Base-by-base conservation (phyloP, 2,797 vertebrate genomes). In the Coracias cyanogaster region DNA sequence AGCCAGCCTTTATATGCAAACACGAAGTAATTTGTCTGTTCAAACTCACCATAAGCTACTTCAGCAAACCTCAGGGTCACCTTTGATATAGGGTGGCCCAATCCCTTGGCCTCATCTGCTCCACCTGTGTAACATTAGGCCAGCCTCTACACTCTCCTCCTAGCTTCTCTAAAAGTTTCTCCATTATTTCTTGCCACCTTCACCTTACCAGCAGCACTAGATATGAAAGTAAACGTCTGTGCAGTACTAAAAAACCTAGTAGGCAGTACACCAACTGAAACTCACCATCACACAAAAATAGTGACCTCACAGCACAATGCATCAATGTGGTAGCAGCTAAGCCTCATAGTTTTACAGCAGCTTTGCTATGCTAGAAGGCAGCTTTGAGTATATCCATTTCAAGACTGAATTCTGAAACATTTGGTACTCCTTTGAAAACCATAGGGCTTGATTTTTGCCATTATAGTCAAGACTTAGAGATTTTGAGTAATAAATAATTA, bases 61-160 rank as follows among this genome's bases (percentile, higher is more conserved):
- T 61, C 15, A 41, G 26, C 28, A 21, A n/a, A 46, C 39, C 16
- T n/a, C 57, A 58, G 9, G 5, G 33, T 31, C 45, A 51, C 16
- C 20, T 73, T 33, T 31, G 11, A 24, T 10, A 5, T 3, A 24
- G 11, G 19, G 29, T 64, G 25, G 22, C 46, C 25, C 37, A 37
- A 25, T 22, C 1, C 2, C 9, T 31, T 15, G 2, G 12, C 46
- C 29, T 35, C 8, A 15, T 28, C 29, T 35, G 7, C 6, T 20
- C 15, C 49, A 52, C 39, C 45, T 31, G 11, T 2, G 1, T 15
- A 7, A 21, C 15, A 57, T 5, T 33, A 62, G n/a, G 9, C 8
- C 37, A 48, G 37, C 26, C 16, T 6, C 45, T 8, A 24, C 17
- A 4, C 16, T 65, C 58, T 55, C 67, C 64, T 55, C 67, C 35